A percentile compares a stretch with the other conserved stretches of the same genome.
Conservation (phyloP, 2,797 vertebrate genomes). For the Cossypha caffra region DNA sequence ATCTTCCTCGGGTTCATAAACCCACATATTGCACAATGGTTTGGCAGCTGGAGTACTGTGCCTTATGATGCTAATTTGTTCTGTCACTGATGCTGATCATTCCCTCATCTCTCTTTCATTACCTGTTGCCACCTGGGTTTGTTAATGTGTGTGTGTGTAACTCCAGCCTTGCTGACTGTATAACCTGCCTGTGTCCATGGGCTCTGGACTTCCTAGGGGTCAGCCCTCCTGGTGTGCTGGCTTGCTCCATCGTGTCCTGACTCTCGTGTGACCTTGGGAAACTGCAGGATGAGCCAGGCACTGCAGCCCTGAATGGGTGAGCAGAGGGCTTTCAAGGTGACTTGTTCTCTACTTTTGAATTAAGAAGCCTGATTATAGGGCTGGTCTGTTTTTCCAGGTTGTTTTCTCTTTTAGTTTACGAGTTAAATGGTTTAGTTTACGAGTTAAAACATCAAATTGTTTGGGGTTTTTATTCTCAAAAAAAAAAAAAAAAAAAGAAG, state of each 20-base stretch:
- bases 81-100: background rate
- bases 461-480: background rate
- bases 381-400: background rate
- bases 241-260: background rate
- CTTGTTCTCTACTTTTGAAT: background rate
- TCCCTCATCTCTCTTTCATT: background rate
- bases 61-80: background rate
- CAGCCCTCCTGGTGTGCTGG: background rate
- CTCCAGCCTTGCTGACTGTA: background rate
- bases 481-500: background rate
- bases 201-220: background rate
- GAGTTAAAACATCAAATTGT: background rate
- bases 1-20: background rate
- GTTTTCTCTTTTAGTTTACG: background rate
- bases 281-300: background rate
- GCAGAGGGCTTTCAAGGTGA: background rate
- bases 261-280: background rate
- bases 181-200: accelerated
- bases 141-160: background rate
- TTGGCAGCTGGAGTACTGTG: background rate
- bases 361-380: background rate
- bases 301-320: background rate
- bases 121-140: background rate
- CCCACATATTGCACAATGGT: background rate
- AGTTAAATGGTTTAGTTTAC: background rate